Conservation (phyloP, 2,113 vertebrate genomes). For the Neolamprologus devosi region DNA sequence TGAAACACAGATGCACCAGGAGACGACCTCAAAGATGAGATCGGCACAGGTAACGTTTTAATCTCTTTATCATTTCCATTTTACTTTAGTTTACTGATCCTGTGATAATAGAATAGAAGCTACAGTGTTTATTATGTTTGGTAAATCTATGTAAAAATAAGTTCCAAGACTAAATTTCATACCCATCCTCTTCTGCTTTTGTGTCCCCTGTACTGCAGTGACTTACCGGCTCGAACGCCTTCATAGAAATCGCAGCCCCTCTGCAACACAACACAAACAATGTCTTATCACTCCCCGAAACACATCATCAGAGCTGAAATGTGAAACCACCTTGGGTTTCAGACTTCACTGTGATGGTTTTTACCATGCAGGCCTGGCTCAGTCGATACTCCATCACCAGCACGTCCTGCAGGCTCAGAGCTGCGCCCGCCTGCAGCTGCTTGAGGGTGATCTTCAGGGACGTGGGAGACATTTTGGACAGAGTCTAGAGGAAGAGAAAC, state of each 20-base stretch:
- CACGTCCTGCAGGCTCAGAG: conserved; percentile 81
- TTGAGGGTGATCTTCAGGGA: conserved; percentile 87
- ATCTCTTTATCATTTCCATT: neutral
- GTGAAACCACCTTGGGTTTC: neutral
- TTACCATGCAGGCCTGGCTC: conserved; percentile 89
- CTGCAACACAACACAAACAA: conserved; percentile 69
- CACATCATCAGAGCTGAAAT: neutral
- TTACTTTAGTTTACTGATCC: neutral
- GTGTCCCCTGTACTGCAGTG: neutral
- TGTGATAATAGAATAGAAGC: neutral
- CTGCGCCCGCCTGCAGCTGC: conserved; percentile 79
- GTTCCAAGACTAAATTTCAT: neutral
- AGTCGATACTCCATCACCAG: conserved; percentile 90
- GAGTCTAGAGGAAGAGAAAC: conserved; percentile 57
- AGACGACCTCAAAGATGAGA: neutral
- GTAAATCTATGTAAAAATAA: neutral
- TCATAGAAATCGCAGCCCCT: conserved; percentile 86
- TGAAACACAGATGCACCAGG: neutral
- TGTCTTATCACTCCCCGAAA: neutral
- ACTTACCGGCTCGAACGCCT: conserved; percentile 88
- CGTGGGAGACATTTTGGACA: conserved; percentile 89
- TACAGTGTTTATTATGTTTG: neutral
- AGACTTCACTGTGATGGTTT: neutral
- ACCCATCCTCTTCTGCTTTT: neutral
- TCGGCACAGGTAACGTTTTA: neutral